A percentile compares a stretch with the other conserved stretches of the same genome.
These are phyloP conservation scores for Agapetus fuscipes DNA, from an alignment of 2,888 invertebrate species.

Conservation along the genomic window DNA sequence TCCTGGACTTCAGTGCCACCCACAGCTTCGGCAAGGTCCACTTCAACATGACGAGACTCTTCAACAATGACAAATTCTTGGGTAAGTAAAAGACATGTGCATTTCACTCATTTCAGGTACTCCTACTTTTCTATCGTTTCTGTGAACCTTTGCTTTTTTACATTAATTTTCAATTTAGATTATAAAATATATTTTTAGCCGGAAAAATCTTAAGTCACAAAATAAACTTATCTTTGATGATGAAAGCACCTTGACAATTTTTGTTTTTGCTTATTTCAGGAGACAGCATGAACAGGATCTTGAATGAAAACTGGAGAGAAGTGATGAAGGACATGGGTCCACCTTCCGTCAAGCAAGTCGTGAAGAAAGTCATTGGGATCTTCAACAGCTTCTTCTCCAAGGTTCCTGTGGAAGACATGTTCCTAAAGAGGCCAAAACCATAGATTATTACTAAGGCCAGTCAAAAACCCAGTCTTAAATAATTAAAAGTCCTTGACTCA, in stretches of 20 bases:
- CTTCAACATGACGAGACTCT: conserved; percentile 23
- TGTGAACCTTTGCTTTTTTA: too few relatives aligned
- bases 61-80: conserved; percentile 26
- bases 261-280: conserved; percentile 27
- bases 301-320: conserved; percentile 34
- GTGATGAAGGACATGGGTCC: conserved; percentile 30
- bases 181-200: neutral
- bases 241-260: too few relatives aligned
- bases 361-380: conserved; percentile 22
- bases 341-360: conserved; percentile 28
- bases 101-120: too few relatives aligned
- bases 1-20: conserved; percentile 9
- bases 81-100: conserved; percentile 24
- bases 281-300: conserved; percentile 31
- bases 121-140: too few relatives aligned
- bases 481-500: too few relatives aligned
- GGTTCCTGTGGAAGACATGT: conserved; percentile 26
- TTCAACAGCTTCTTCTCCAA: conserved; percentile 21
- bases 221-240: too few relatives aligned
- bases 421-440: conserved; percentile 19
- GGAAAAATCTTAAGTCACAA: too few relatives aligned
- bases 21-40: conserved; percentile 12
- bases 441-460: neutral
- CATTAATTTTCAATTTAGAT: neutral
- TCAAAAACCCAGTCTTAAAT: too few relatives aligned